Conservation (phyloP, 2,113 vertebrate species). For the Psammodynastes pulverulentus region DNA sequence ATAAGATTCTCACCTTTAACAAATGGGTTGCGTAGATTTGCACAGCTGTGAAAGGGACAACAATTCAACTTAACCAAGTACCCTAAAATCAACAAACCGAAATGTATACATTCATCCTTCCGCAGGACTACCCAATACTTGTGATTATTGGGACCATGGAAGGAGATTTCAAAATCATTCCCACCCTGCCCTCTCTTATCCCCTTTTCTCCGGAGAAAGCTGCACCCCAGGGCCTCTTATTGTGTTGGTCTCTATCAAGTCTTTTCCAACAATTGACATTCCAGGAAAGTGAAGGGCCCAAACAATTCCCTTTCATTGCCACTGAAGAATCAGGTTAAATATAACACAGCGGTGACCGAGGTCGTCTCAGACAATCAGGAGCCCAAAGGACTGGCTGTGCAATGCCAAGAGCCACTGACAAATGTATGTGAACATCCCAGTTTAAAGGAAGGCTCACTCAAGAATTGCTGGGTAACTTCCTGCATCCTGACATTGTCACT, state of each 20-base stretch:
- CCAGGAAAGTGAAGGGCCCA: not conserved
- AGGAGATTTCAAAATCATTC: not conserved
- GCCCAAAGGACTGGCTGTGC: not conserved
- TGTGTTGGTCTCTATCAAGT: not conserved
- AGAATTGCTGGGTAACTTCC: constrained; percentile 8
- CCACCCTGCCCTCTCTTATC: not conserved
- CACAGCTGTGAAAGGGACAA: not conserved
- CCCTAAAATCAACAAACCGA: not conserved
- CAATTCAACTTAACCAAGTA: not conserved
- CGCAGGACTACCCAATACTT: not conserved
- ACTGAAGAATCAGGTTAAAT: constrained; percentile 29
- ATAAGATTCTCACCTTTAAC: not conserved
- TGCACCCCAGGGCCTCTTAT: not conserved
- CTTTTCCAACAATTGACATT: constrained; percentile 13
- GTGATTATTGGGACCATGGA: too few species aligned
- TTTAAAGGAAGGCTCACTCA: constrained; percentile 8
- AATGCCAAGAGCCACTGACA: not conserved
- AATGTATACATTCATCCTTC: not conserved
- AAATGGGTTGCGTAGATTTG: not conserved
- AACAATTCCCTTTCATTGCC: constrained; percentile 43
- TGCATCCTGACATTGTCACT: constrained; percentile 30
- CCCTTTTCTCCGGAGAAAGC: not conserved
- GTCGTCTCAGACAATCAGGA: not conserved
- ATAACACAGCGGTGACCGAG: not conserved
- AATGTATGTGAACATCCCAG: not conserved